Evolutionary conservation across 2,797 vertebrate genomes (phyloP).

Genomic region (Alauda arvensis): DNA sequence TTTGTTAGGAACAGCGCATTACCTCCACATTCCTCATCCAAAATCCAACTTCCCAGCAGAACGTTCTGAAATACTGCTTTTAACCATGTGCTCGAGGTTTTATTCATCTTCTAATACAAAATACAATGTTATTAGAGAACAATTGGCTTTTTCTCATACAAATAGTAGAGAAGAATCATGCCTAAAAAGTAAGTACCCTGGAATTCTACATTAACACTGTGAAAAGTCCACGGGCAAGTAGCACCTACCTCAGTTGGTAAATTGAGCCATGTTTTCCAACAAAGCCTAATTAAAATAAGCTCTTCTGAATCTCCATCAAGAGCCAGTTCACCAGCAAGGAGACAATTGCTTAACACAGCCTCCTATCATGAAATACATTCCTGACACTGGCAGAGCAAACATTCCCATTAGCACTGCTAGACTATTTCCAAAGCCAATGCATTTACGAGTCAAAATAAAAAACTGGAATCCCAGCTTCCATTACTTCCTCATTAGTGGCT

Average conservation of each 20-base stretch:
- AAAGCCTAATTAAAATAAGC: constrained; percentile 50
- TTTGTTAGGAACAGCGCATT: not conserved
- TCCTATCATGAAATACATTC: not conserved
- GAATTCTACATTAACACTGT: not conserved
- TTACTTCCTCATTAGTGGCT: constrained; percentile 17
- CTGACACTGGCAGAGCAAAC: not conserved
- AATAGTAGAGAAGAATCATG: not conserved
- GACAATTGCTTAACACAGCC: constrained; percentile 25
- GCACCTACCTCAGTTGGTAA: constrained; percentile 19
- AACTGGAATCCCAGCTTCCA: not conserved
- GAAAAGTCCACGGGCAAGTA: constrained; percentile 5
- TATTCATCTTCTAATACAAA: not conserved
- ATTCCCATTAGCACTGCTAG: not conserved
- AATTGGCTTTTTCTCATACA: not conserved
- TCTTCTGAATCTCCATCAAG: constrained; percentile 22
- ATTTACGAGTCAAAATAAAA: not conserved
- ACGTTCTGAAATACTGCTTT: not conserved
- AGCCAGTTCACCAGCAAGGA: constrained; percentile 21
- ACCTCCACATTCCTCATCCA: not conserved
- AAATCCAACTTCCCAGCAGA: not conserved
- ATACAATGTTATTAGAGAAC: rapidly evolving
- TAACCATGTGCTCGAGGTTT: not conserved
- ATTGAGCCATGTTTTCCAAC: constrained; percentile 43
- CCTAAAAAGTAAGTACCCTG: not conserved
- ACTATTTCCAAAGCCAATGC: not conserved